These are phyloP conservation scores for Meteorus colon DNA, from an alignment of 2,888 invertebrate genomes.

Conservation along the genomic window DNA sequence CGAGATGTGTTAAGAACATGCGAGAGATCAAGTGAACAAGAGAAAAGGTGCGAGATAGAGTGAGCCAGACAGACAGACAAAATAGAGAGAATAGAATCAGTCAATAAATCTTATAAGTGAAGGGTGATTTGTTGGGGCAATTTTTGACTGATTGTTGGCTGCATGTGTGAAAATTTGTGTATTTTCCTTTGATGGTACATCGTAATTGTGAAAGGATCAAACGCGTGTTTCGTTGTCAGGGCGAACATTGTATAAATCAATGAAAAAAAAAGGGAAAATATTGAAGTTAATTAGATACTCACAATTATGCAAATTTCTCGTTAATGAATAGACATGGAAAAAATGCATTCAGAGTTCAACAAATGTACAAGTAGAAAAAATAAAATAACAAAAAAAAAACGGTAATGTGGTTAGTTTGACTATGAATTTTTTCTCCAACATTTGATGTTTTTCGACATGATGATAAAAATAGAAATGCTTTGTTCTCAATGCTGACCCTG, in stretches of 20 bases:
- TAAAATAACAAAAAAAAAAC: constrained; percentile 21
- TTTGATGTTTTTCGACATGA: background rate
- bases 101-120: background rate
- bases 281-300: background rate
- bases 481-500: constrained; percentile 1
- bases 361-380: constrained; percentile 17
- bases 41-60: constrained; percentile 24
- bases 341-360: constrained; percentile 18
- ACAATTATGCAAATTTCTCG: background rate
- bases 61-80: background rate
- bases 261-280: background rate
- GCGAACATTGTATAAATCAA: constrained; percentile 3
- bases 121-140: background rate
- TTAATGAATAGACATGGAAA: constrained; percentile 19
- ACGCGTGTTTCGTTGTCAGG: background rate
- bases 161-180: background rate
- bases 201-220: background rate
- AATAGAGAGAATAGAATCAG: background rate
- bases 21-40: constrained; percentile 43
- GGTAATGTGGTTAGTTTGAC: constrained; percentile 16
- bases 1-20: constrained; percentile 50
- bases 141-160: background rate
- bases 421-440: background rate
- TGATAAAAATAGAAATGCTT: background rate
- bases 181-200: background rate